Conservation (phyloP, 2,888 invertebrate species). For the Agrotis ipsilon region DNA sequence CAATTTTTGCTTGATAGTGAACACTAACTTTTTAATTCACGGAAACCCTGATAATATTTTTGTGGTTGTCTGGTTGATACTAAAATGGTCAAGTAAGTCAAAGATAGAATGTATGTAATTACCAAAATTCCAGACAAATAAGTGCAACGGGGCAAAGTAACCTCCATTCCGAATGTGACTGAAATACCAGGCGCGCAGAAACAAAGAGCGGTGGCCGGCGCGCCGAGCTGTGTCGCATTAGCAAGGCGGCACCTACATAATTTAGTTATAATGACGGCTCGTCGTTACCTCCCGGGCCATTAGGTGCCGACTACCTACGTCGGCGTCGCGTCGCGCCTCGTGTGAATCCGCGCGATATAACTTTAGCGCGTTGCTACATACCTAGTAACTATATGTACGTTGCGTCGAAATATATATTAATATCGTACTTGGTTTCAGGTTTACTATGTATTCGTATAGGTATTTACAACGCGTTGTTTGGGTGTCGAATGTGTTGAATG, state of each 20-base stretch:
- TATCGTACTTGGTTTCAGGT: slow-evolving; percentile 53
- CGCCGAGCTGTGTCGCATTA: slow-evolving; percentile 75
- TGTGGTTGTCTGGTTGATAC: neutral
- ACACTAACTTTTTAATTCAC: neutral
- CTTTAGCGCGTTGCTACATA: slow-evolving; percentile 64
- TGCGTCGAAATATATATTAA: slow-evolving; percentile 59
- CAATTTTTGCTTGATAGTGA: neutral
- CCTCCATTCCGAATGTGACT: slow-evolving; percentile 72
- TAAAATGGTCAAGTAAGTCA: neutral
- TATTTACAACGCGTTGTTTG: slow-evolving; percentile 30
- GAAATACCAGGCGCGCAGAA: slow-evolving; percentile 74
- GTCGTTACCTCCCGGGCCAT: slow-evolving; percentile 77
- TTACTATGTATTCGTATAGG: slow-evolving; percentile 43
- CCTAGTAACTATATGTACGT: slow-evolving; percentile 68
- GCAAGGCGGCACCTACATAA: slow-evolving; percentile 80
- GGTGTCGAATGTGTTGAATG: slow-evolving; percentile 27
- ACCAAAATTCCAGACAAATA: slow-evolving; percentile 39
- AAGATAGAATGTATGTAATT: slow-evolving; percentile 4
- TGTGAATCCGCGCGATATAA: slow-evolving; percentile 67
- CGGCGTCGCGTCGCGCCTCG: slow-evolving; percentile 59
- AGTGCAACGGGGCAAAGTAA: slow-evolving; percentile 67
- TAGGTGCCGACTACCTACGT: slow-evolving; percentile 71
- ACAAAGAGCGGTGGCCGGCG: slow-evolving; percentile 64
- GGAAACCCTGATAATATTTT: neutral
- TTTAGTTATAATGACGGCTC: slow-evolving; percentile 83